Base-by-base conservation (phyloP, 2,113 vertebrate species). In the Narcine bancroftii region DNA sequence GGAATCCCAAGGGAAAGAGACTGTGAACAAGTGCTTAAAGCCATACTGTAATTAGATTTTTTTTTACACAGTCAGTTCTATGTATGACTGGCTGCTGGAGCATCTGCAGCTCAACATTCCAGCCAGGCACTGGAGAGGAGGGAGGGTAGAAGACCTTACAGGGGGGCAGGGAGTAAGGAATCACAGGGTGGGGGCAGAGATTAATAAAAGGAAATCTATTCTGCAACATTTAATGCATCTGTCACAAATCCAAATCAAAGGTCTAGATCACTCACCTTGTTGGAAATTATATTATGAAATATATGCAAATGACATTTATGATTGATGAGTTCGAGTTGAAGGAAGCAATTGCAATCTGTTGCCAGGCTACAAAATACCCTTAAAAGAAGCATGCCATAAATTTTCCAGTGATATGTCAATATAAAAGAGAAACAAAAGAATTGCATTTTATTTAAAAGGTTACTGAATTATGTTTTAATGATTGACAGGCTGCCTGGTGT, bases 321-420 rank as follows among this genome's bases (percentile, higher is more conserved):
- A 60, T 87, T n/a, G 33, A 87, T 60, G 81, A n/a, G 60, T 60
- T 29, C 21, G 53, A 56, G 13, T 60, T 87, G 33, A 87, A 1
- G 56, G 81, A 87, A 60, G 81, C 53, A n/a, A 33, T 87, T 87
- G 24, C 60, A 87, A 87, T 83, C 81, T 87, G 33, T 87, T 87
- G 53, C 81, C 81, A 56, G 81, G 53, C 56, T 87, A 87, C 81
- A 36, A 87, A 81, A 87, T 87, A 33, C 81, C 81, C 33, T 60
- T 56, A 36, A 79, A 69, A 87, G 53, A 56, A 36, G 81, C 81
- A 87, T 33, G 33, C 53, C 36, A 60, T 85, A 85, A 85, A 85
- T 85, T 60, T 60, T 33, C 81, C 33, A 60, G 53, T 60, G 50
- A 29, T 60, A 15, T 56, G 53, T 87, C 81, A 60, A 87, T 60